Evolutionary conservation across 2,888 invertebrate species (phyloP).

Genomic region (Agrotis puta): DNA sequence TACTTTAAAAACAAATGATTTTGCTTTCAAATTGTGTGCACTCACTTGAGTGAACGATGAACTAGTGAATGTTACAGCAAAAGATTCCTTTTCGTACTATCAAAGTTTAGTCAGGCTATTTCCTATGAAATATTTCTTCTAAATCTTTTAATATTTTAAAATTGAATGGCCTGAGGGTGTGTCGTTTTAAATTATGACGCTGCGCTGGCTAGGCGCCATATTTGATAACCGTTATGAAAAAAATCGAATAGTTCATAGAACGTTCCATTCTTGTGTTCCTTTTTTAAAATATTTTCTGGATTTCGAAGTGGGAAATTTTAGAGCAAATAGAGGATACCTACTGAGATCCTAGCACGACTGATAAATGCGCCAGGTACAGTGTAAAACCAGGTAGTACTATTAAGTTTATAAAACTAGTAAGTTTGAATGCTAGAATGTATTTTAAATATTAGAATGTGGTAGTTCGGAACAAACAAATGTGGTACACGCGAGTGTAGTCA

Average conservation of each 20-base stretch:
- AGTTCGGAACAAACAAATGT: too few relatives aligned
- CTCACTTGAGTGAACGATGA: neutral
- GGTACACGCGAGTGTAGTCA: too few relatives aligned
- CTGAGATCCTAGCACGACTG: neutral
- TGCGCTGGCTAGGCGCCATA: constrained; percentile 38
- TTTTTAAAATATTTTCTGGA: constrained; percentile 6
- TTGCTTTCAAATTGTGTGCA: neutral
- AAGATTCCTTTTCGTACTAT: neutral
- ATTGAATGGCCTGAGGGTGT: neutral
- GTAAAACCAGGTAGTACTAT: too few relatives aligned
- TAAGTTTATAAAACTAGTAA: too few relatives aligned
- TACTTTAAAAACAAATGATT: constrained; percentile 13
- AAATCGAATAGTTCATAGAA: neutral
- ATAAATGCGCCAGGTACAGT: too few relatives aligned
- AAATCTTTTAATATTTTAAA: constrained; percentile 25
- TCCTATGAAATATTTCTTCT: constrained; percentile 5
- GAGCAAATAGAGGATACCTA: too few relatives aligned
- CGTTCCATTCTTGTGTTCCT: neutral
- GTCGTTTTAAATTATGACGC: constrained; percentile 32
- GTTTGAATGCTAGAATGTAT: too few relatives aligned
- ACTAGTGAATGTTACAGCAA: neutral
- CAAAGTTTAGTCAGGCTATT: neutral
- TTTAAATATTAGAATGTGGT: too few relatives aligned
- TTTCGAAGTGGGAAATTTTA: neutral
- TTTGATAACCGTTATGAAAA: constrained; percentile 37